These are phyloP conservation scores for Typhlichthys subterraneus DNA, from an alignment of 2,797 vertebrate species.

Conservation along the genomic window DNA sequence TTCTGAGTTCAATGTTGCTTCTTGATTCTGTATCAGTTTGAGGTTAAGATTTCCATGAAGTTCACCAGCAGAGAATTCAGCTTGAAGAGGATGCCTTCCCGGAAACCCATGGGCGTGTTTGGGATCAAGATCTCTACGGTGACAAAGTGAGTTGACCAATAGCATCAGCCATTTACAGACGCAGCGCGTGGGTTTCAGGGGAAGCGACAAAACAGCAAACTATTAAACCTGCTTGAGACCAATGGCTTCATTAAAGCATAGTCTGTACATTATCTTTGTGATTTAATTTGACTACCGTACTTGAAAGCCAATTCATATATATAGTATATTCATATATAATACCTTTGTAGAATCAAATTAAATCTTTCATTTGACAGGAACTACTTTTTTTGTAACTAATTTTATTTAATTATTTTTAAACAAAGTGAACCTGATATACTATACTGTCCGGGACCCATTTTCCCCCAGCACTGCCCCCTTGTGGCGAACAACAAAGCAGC, in stretches of 20 bases:
- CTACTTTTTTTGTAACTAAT: not conserved
- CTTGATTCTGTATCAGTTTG: conserved; percentile 77
- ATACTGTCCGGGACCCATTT: too few species aligned
- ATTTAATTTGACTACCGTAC: not conserved
- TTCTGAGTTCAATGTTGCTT: not conserved
- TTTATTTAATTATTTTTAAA: too few species aligned
- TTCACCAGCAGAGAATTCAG: conserved; percentile 97
- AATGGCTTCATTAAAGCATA: too few species aligned
- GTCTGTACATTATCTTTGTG: too few species aligned
- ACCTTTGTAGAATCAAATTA: too few species aligned
- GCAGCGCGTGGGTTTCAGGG: too few species aligned
- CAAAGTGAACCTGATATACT: too few species aligned
- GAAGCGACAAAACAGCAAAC: too few species aligned
- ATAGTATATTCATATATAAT: too few species aligned
- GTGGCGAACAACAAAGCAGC: not conserved
- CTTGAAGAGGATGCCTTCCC: conserved; percentile 92
- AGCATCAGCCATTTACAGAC: not conserved
- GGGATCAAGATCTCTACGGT: conserved; percentile 94
- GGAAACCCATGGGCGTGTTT: conserved; percentile 94
- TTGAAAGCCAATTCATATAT: not conserved
- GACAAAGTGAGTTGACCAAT: conserved; percentile 87
- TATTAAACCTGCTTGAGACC: not conserved
- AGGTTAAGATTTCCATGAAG: conserved; percentile 95
- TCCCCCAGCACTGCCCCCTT: too few species aligned
- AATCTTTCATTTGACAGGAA: too few species aligned